These are phyloP conservation scores for Drosophila lacicola DNA, from an alignment of 2,888 invertebrate species.

Conservation along the genomic window DNA sequence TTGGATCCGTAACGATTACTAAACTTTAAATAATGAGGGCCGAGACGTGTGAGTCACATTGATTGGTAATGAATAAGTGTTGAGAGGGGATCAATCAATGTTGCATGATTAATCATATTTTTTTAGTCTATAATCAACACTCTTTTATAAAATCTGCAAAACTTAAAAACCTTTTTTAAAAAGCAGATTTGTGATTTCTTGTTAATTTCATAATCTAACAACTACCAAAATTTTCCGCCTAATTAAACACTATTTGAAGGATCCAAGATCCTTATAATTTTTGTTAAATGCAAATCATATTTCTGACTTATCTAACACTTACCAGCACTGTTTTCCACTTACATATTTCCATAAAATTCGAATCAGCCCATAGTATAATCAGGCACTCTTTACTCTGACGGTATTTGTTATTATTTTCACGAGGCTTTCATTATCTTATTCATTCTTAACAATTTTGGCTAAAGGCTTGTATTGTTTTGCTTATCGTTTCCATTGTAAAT, in stretches of 20 bases:
- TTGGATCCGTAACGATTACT: not conserved
- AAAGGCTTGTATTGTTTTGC: not conserved
- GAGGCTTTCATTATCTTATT: slow-evolving; percentile 4
- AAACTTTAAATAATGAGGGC: slow-evolving; percentile 7
- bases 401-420: not conserved
- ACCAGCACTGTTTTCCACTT: not conserved
- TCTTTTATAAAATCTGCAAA: no score
- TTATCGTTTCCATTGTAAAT: slow-evolving; percentile 24
- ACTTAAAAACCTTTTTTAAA: no score
- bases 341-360: not conserved
- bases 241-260: not conserved
- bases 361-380: slow-evolving; percentile 7
- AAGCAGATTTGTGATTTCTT: no score
- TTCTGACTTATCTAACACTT: slow-evolving; percentile 7
- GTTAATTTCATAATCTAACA: not conserved
- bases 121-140: no score
- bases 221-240: not conserved
- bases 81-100: not conserved
- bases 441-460: not conserved
- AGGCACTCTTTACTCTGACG: not conserved
- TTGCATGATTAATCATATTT: slow-evolving; percentile 1
- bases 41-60: slow-evolving; percentile 18
- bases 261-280: not conserved
- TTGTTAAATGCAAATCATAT: slow-evolving; percentile 3
- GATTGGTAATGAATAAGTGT: not conserved